Percentiles rank a stretch among this genome's conserved stretches.
phyloP scores from a whole-genome alignment of 2,797 vertebrate genomes.

The Alcedo atthis region DNA sequence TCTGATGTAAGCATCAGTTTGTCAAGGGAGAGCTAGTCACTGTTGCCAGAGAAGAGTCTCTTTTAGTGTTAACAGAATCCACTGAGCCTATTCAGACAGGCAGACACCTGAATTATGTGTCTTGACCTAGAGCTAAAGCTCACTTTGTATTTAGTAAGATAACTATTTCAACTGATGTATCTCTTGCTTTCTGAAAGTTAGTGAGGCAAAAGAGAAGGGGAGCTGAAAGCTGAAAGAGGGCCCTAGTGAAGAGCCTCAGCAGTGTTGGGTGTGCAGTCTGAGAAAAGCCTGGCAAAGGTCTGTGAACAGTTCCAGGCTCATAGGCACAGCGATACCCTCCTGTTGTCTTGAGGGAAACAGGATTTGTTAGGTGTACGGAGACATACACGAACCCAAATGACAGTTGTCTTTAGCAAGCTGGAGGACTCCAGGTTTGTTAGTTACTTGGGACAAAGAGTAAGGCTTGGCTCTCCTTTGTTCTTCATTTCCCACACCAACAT shows the following conservation, averaged over 20 bases:
- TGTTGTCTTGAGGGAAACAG: no score
- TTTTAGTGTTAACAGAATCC: not conserved
- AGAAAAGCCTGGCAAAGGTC: not conserved
- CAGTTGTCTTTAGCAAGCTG: not conserved
- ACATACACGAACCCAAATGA: not conserved
- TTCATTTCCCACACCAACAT: not conserved
- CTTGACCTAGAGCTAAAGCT: not conserved
- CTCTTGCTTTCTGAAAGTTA: not conserved
- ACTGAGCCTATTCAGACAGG: not conserved
- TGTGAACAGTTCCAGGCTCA: not conserved
- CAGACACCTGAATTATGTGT: not conserved
- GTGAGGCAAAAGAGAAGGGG: not conserved
- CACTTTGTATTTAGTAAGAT: not conserved
- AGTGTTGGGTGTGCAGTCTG: rapidly evolving
- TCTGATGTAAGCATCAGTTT: not conserved
- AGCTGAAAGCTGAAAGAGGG: not conserved
- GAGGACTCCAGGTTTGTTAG: not conserved
- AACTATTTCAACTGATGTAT: not conserved
- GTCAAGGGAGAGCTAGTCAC: not conserved
- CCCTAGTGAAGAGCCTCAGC: not conserved
- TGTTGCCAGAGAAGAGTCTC: no score
- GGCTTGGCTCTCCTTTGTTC: not conserved
- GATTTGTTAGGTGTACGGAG: not conserved
- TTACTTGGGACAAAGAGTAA: not conserved
- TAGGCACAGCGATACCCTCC: no score